Evolutionary conservation across 2,888 invertebrate genomes (phyloP).

Genomic region (Cephus pygmeus): DNA sequence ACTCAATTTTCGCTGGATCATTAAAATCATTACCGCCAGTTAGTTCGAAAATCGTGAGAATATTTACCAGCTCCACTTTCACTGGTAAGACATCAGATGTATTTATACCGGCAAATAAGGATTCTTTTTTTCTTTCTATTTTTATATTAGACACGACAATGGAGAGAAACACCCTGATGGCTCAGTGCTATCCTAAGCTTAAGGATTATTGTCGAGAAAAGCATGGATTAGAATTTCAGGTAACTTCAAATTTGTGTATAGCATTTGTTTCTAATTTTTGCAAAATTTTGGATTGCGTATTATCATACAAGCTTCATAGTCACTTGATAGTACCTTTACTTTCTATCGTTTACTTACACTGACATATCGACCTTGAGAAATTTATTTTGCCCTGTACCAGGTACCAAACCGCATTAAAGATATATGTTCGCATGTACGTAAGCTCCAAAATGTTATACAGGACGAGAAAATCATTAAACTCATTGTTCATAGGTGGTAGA

Average conservation of each 20-base stretch:
- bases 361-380: not conserved
- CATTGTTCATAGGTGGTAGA: slow-evolving; percentile 83
- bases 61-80: slow-evolving; percentile 98
- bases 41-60: slow-evolving; percentile 97
- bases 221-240: slow-evolving; percentile 98
- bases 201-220: slow-evolving; percentile 98
- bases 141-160: slow-evolving; percentile 86
- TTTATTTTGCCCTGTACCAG: not conserved
- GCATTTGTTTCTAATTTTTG: not conserved
- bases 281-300: not conserved
- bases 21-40: slow-evolving; percentile 91
- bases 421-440: not conserved
- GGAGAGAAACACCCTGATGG: slow-evolving; percentile 97
- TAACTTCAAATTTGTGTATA: slow-evolving; percentile 56
- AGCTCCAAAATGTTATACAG: not conserved
- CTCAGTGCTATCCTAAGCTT: slow-evolving; percentile 95
- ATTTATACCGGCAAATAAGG: not conserved
- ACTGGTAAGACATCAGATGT: slow-evolving; percentile 76
- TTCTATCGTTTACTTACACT: not conserved
- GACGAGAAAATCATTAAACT: not conserved
- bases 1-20: slow-evolving; percentile 90
- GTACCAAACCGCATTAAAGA: not conserved
- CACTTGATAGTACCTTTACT: not conserved
- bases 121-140: slow-evolving; percentile 1
- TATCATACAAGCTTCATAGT: not conserved